These are phyloP conservation scores for Sitophilus oryzae DNA, from an alignment of 1,140 invertebrate species.

Conservation along the genomic window DNA sequence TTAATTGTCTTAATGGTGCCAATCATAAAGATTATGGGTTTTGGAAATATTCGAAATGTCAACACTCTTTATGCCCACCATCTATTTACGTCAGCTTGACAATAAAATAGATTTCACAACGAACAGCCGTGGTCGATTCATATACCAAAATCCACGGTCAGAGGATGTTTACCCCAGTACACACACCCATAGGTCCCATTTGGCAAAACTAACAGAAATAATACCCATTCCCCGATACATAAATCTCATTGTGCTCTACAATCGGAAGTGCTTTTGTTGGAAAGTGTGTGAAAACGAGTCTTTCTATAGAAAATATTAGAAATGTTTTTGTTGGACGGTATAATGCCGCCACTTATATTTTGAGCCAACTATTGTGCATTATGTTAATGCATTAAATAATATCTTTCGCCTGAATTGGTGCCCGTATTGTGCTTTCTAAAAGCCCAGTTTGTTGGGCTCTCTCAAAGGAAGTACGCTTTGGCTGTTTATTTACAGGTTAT, in stretches of 20 bases:
- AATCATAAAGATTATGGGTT: no score
- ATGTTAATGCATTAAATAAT: background rate
- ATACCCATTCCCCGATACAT: background rate
- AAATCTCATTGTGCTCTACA: background rate
- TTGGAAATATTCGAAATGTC: no score
- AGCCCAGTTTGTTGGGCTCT: background rate
- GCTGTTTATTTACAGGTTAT: background rate
- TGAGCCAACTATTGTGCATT: background rate
- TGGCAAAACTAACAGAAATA: background rate
- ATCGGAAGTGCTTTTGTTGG: background rate
- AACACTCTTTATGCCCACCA: no score
- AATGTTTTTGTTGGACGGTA: background rate
- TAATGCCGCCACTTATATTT: background rate
- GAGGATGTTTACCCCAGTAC: background rate
- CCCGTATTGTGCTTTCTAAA: no score
- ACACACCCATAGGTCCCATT: background rate
- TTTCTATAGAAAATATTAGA: background rate
- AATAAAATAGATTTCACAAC: background rate
- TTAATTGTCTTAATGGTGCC: no score
- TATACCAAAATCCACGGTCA: background rate
- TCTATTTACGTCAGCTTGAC: background rate
- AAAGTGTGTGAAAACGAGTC: background rate
- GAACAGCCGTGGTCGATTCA: background rate
- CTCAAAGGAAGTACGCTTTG: background rate
- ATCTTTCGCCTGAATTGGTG: background rate